Evolutionary conservation across 2,888 invertebrate genomes (phyloP).

Genomic region (Liposcelis brunnea): DNA sequence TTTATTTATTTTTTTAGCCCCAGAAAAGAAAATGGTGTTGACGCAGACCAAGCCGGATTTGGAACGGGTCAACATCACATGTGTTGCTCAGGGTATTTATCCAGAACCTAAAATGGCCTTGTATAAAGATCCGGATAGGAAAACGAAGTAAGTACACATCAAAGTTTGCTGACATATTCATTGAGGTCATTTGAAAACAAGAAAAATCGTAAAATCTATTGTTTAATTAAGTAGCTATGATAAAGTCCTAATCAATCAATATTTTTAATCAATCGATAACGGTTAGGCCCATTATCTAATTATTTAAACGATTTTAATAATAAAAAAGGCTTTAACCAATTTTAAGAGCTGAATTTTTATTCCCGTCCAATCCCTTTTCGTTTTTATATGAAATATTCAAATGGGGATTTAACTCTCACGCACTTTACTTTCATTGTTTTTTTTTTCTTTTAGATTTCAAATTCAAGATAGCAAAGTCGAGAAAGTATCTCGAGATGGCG

Average conservation of each 20-base stretch:
- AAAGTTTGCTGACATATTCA: too few relatives aligned
- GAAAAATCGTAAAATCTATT: too few relatives aligned
- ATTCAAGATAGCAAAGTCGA: slow-evolving; percentile 1
- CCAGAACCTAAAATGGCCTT: slow-evolving; percentile 19
- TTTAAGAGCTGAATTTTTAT: too few relatives aligned
- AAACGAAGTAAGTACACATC: slow-evolving; percentile 6
- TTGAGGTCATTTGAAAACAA: too few relatives aligned
- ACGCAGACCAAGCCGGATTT: slow-evolving; percentile 15
- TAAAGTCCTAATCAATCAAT: too few relatives aligned
- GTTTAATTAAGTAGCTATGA: too few relatives aligned
- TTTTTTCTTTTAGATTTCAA: slow-evolving; percentile 1
- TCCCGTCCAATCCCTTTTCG: too few relatives aligned
- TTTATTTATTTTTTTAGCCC: slow-evolving; percentile 15
- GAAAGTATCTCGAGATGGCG: slow-evolving; percentile 9
- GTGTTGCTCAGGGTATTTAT: slow-evolving; percentile 18
- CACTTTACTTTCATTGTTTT: not conserved
- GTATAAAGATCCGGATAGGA: slow-evolving; percentile 15
- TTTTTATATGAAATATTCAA: too few relatives aligned
- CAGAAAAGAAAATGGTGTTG: slow-evolving; percentile 17
- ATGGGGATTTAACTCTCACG: not conserved
- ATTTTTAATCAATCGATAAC: too few relatives aligned
- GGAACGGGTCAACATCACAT: slow-evolving; percentile 18
- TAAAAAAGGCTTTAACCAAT: too few relatives aligned
- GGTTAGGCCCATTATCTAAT: too few relatives aligned
- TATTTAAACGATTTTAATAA: too few relatives aligned